Evolutionary conservation across 2,113 vertebrate genomes (phyloP).

Genomic region (Leuciscus idus): DNA sequence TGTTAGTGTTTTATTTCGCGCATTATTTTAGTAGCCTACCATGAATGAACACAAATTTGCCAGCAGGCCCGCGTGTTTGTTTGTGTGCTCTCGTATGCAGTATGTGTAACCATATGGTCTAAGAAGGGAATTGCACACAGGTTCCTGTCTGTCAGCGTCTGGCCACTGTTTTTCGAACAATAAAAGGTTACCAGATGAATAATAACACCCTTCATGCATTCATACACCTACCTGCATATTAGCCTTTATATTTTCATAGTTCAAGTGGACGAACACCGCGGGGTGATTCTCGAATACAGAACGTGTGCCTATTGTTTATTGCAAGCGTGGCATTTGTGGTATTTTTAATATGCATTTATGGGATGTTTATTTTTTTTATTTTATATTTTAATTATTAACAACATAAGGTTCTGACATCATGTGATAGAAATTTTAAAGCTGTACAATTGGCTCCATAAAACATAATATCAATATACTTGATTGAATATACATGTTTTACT

Average conservation of each 20-base stretch:
- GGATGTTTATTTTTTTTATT: background rate
- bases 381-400: background rate
- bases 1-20: slow-evolving; percentile 58
- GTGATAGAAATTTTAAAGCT: background rate
- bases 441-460: background rate
- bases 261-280: background rate
- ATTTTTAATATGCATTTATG: background rate
- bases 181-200: slow-evolving; percentile 21
- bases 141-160: slow-evolving; percentile 38
- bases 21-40: slow-evolving; percentile 69
- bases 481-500: background rate
- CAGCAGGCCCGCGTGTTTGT: slow-evolving; percentile 65
- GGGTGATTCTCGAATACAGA: background rate
- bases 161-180: slow-evolving; percentile 21
- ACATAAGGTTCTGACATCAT: background rate
- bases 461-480: background rate
- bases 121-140: slow-evolving; percentile 63
- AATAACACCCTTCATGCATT: background rate
- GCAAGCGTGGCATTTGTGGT: background rate
- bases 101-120: slow-evolving; percentile 73
- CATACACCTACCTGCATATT: background rate
- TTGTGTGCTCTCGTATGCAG: slow-evolving; percentile 62
- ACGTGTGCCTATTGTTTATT: slow-evolving; percentile 17
- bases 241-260: background rate
- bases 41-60: slow-evolving; percentile 60